Conservation (phyloP, 2,888 invertebrate genomes). For the Quadroppia sp. region DNA sequence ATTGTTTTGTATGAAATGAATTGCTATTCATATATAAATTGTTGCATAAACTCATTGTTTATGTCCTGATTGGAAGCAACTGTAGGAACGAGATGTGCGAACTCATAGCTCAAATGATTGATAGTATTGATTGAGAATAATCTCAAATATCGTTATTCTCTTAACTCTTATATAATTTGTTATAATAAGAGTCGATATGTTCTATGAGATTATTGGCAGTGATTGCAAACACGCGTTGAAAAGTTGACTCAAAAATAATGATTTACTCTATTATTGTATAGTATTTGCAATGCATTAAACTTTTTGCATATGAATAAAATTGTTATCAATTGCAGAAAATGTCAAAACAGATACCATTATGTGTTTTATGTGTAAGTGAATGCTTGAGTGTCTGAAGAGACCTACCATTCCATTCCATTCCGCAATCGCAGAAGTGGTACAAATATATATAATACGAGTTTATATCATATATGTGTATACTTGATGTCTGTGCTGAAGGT, state of each 20-base stretch:
- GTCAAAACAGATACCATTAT: constrained; percentile 29
- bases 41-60: no score
- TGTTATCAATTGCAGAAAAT: constrained; percentile 21
- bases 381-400: not conserved
- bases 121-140: not conserved
- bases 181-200: constrained; percentile 12
- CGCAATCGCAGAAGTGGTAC: constrained; percentile 11
- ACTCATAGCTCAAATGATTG: not conserved
- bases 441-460: not conserved
- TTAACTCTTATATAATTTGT: constrained; percentile 6
- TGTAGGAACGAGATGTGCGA: no score
- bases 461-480: not conserved
- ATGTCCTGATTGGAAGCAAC: no score
- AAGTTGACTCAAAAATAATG: not conserved
- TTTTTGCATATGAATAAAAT: constrained; percentile 18
- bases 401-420: constrained; percentile 15
- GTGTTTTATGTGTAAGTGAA: constrained; percentile 5
- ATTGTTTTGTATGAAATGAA: not conserved
- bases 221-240: not conserved
- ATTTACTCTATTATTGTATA: no score
- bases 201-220: constrained; percentile 3
- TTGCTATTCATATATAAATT: constrained; percentile 9
- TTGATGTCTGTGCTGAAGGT: not conserved
- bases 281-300: constrained; percentile 11
- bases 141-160: no score